Evolutionary conservation across 2,797 vertebrate species (phyloP), one percentile per base, ranked within the genome.

Genomic region (Peromyscus attwateri): DNA sequence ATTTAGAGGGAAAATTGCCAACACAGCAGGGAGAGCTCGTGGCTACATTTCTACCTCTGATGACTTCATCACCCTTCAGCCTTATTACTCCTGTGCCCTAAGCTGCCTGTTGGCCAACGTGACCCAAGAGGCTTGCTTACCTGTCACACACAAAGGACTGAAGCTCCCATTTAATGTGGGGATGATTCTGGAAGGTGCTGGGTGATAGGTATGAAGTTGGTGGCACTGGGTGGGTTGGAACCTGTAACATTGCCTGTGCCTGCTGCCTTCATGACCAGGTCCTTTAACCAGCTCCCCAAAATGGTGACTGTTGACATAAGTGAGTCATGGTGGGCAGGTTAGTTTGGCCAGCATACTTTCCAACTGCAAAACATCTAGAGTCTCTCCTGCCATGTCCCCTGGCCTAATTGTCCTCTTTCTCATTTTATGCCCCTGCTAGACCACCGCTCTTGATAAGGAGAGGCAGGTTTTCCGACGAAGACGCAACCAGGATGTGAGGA

Each of bases 371-470:
- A 62, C 92, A 92, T 97, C 95, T 98, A 96, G n/a, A 92, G 49
- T 88, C 96, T 97, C 97, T 57, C 75, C 87, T 95, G 95, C 97
- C 96, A 46, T 95, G 98, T 97, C 97, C 97, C 97, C 94, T 95
- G 96, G 98, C 98, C 98, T 99, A 99, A 99, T 98, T 98, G 98
- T 97, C 97, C 98, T 98, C 98, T 99, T 98, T 99, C 98, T 99
- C 98, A 99, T 98, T 99, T 99, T 99, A 99, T 98, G 99, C 98
- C 98, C 98, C 98, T 98, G 98, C 97, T 99, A 99, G 99, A 99
- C 99, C 99, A 99, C 99, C 99, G 98, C 99, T 99, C 99, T 99
- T 99, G 99, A 99, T 99, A 99, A 99, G 99, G 99, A 99, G 99
- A 99, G 99, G 99, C 99, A 99, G 99, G 99, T 99, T 99, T 99